Base-by-base conservation (phyloP, 2,888 invertebrate genomes). In the Pammene aurita region DNA sequence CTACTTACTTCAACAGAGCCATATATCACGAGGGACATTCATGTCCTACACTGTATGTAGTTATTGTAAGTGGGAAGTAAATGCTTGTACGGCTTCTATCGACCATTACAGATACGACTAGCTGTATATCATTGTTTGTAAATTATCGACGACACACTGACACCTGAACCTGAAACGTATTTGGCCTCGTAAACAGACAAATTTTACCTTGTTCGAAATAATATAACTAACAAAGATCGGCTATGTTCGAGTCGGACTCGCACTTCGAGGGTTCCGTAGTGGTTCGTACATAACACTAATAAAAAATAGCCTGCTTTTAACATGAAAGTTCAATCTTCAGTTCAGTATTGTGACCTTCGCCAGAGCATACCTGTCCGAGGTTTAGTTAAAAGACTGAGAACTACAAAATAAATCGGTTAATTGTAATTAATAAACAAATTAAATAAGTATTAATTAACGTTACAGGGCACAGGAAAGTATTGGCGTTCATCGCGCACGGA, bases 401-500 rank as follows among this genome's bases (percentile, higher is more conserved):
- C 26, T 26, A 26, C 2, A 26, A 2, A 26, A 26, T n/a, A 26
- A 26, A 26, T 26, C 26, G 1, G 26, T 26, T 2, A 26, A 26
- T 26, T 26, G 26, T 26, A 26, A 26, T 26, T 26, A 26, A 26
- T 26, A 26, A 26, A 4, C 26, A 26, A 26, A 26, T 2, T 26
- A 26, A 26, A 26, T 26, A 26, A 9, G 5, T 38, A 9, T 38
- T 38, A 38, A 35, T 35, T 38, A 38, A 5, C 38, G 7, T 77
- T 81, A 48, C 84, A 95, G 95, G 91, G 75, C 94, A 95, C 80
- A 91, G 93, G 0, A 94, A 94, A 72, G 93, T 94, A 0, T 87
- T 93, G 65, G 94, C 93, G 0, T 94, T 94, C 76, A 90, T 95
- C 50, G 92, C 93, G 0, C 95, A 95, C 76, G 94, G 94, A 0